Conservation (phyloP, 2,797 vertebrate species). For the Rhinella marina region DNA sequence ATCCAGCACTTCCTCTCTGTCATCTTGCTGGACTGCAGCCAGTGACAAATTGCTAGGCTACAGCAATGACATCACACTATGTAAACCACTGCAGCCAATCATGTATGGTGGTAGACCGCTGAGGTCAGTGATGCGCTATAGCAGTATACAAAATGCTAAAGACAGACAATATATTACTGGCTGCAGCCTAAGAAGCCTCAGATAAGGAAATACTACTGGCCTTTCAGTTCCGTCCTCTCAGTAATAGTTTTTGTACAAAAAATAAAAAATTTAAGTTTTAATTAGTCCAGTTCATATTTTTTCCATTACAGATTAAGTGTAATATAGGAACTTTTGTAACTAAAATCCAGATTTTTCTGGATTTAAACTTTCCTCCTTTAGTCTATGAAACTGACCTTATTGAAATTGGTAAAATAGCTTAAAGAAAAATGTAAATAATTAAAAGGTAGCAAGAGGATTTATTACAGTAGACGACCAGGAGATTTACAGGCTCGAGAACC, state of each 20-base stretch:
- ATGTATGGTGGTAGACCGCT: no score
- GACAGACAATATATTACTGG: no score
- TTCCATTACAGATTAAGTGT: background rate
- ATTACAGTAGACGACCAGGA: conserved; percentile 38
- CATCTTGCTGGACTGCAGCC: no score
- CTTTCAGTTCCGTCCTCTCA: background rate
- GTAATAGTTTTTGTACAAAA: background rate
- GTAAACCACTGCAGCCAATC: no score
- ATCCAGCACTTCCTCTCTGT: no score
- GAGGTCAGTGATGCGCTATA: no score
- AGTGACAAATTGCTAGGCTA: no score
- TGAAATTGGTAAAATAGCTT: conserved; percentile 42
- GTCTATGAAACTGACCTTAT: conserved; percentile 24
- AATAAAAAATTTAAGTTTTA: background rate
- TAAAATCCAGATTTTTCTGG: background rate
- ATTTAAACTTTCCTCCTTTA: background rate
- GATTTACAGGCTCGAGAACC: conserved; percentile 36
- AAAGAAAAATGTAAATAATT: conserved; percentile 52
- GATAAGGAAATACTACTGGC: background rate
- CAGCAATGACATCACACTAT: no score
- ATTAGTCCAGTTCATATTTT: background rate
- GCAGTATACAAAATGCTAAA: no score
- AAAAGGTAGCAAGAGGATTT: conserved; percentile 39
- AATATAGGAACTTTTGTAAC: background rate
- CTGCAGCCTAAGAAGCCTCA: background rate